Evolutionary conservation across 2,888 invertebrate species (phyloP), one percentile per base, ranked within the genome.

Genomic region (Drosophila macrospina): DNA sequence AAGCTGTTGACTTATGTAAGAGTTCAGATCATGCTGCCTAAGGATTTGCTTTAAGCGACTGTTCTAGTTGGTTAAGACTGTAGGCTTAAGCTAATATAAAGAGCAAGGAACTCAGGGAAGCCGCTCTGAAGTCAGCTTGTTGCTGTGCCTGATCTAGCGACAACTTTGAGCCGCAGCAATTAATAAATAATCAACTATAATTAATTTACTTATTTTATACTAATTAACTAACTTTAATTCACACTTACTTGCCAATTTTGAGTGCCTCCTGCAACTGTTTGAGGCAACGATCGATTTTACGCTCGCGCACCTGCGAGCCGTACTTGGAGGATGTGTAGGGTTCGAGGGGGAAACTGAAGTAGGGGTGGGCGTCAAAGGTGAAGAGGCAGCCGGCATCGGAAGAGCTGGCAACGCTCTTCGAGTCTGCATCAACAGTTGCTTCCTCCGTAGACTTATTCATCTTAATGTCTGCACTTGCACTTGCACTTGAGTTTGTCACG

Each of bases 251-350:
- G 65, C 56, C 41, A 5, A 15, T 7, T 26, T 76, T 78, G 15
- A 91, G 81, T 0, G 80, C 80, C 15, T 89, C 83, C 41, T 91
- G 81, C 28, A 90, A 59, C 57, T 90, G 90, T 36, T 78, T 75
- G 10, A 90, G 77, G 20, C 90, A 90, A 4, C 91, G 90, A 73
- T 90, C 90, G 16, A 90, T 90, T 69, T 90, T 90, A 0, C 91
- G 86, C 16, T 87, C 88, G 7, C 90, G 86, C 66, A 91, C 91
- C 44, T 90, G 90, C 0, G 90, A 90, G 1, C 90, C 90, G 36
- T 90, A 90, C 11, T 86, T 84, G 15, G 89, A 87, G 59, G 78
- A 63, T 8, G 71, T 64, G 42, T 69, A 80, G 0, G 77, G 67
- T 56, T 66, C 86, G 20, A 67, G 50, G 11, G 85, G 70, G 7